Evolutionary conservation across 1,140 invertebrate species (phyloP).

Genomic region (Orchestia grillus): DNA sequence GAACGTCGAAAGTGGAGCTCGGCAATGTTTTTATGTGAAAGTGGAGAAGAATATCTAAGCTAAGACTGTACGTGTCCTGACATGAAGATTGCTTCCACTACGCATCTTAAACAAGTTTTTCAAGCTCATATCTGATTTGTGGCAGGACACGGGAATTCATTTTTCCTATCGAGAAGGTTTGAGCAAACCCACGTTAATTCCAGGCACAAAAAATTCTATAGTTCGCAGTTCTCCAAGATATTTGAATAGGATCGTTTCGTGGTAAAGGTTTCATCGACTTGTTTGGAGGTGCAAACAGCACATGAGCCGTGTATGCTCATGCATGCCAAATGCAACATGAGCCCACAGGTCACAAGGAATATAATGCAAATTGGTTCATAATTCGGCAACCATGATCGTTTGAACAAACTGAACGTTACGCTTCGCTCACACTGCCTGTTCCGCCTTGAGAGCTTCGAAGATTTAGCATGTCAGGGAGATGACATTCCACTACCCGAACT

Average conservation of each 20-base stretch:
- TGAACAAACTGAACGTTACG: neutral
- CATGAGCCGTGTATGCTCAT: neutral
- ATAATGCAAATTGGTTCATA: conserved; percentile 10
- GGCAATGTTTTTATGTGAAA: neutral
- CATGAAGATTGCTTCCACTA: neutral
- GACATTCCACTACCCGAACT: neutral
- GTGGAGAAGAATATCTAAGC: neutral
- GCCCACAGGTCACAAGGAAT: neutral
- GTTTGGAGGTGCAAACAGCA: neutral
- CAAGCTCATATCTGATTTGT: neutral
- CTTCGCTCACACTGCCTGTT: neutral
- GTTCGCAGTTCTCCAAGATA: neutral
- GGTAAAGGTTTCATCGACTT: neutral
- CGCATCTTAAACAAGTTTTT: neutral
- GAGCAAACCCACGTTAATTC: neutral
- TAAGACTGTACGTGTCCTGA: neutral
- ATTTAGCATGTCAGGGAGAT: neutral
- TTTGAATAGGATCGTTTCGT: neutral
- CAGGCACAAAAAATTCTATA: neutral
- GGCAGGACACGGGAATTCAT: neutral
- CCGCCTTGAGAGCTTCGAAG: neutral
- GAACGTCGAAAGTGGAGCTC: neutral
- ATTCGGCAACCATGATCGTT: neutral
- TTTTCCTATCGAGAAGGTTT: neutral
- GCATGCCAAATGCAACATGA: neutral